These are phyloP conservation scores for Neuroscelio doddi DNA, from an alignment of 2,888 invertebrate species.

Conservation along the genomic window DNA sequence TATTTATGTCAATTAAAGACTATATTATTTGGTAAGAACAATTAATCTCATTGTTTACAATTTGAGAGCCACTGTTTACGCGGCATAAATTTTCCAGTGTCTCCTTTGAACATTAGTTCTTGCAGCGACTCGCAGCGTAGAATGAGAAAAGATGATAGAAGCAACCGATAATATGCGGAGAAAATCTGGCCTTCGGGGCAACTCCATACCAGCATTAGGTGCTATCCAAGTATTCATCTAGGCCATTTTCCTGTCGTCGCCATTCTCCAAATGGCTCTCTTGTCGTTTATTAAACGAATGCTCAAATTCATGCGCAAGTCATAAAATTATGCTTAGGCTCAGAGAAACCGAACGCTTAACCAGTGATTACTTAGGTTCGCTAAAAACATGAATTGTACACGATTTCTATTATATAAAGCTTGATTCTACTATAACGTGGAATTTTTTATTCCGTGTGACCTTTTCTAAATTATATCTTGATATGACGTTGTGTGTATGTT, in stretches of 20 bases:
- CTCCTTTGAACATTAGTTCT: slow-evolving; percentile 3
- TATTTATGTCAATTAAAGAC: no score
- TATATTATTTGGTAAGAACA: no score
- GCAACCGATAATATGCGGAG: slow-evolving; percentile 38
- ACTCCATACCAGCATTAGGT: slow-evolving; percentile 33
- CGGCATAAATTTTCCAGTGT: slow-evolving; percentile 3
- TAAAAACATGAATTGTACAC: no score
- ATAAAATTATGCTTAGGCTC: slow-evolving; percentile 35
- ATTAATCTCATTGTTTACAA: no score
- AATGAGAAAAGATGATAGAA: slow-evolving; percentile 13
- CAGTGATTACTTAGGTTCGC: slow-evolving; percentile 15
- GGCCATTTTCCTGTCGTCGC: slow-evolving; percentile 44
- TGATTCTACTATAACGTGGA: no score
- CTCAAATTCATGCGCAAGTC: slow-evolving; percentile 32
- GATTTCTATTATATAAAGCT: no score
- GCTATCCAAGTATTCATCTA: slow-evolving; percentile 46
- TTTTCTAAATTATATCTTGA: no score
- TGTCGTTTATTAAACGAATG: slow-evolving; percentile 19
- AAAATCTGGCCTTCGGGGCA: slow-evolving; percentile 39
- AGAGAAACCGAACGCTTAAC: slow-evolving; percentile 26
- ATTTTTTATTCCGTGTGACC: no score
- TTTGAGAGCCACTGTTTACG: slow-evolving; percentile 7
- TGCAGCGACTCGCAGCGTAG: not conserved
- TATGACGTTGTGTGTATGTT: no score
- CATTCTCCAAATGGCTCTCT: slow-evolving; percentile 19